Evolutionary conservation across 2,797 vertebrate species (phyloP).

Genomic region (Cyprinella venusta): DNA sequence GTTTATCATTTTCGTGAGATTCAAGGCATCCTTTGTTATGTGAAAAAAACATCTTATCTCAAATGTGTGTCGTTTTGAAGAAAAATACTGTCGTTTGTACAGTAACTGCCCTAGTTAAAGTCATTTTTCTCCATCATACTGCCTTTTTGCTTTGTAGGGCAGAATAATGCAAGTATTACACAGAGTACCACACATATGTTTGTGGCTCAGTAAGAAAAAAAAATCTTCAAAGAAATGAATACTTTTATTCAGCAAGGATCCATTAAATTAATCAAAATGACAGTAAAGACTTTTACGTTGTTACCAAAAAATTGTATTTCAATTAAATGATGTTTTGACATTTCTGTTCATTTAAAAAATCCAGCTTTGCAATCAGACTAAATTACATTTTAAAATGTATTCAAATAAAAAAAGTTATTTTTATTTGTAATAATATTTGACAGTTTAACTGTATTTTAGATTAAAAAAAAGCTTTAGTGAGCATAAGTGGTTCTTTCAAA

Average conservation of each 20-base stretch:
- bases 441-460: background rate
- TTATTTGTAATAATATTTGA: background rate
- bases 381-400: background rate
- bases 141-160: too few relatives aligned
- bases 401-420: background rate
- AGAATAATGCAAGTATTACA: background rate
- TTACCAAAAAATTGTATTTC: background rate
- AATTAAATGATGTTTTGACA: background rate
- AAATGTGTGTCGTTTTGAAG: too few relatives aligned
- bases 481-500: background rate
- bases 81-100: too few relatives aligned
- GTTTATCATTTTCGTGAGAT: too few relatives aligned
- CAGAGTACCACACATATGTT: background rate
- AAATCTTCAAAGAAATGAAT: background rate
- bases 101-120: too few relatives aligned
- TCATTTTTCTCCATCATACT: too few relatives aligned
- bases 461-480: background rate
- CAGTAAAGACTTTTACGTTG: background rate
- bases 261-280: background rate
- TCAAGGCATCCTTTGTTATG: too few relatives aligned
- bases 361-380: background rate
- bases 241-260: background rate
- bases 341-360: background rate
- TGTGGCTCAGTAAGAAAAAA: background rate
- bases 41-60: too few relatives aligned